These are phyloP conservation scores for Lacerta agilis DNA, from an alignment of 2,797 vertebrate species.

Conservation along the genomic window DNA sequence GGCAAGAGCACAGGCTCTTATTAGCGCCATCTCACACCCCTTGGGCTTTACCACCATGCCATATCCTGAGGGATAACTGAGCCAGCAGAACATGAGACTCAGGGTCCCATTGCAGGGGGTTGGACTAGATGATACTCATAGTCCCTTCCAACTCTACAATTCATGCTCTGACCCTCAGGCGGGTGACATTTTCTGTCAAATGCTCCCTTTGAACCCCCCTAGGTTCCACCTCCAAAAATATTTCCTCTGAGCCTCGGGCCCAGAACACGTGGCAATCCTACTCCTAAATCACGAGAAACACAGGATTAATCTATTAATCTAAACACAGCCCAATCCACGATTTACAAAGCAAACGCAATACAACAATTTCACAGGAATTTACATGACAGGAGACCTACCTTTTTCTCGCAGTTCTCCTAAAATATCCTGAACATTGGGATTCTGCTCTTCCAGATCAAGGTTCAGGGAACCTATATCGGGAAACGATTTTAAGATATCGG, in stretches of 20 bases:
- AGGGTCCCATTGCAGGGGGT: too few relatives aligned
- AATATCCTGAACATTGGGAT: conserved; percentile 97
- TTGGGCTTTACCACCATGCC: neutral
- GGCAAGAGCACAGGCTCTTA: neutral
- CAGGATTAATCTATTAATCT: neutral
- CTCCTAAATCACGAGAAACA: neutral
- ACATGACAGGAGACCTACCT: conserved; percentile 76
- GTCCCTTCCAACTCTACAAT: too few relatives aligned
- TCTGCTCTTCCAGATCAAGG: conserved; percentile 97
- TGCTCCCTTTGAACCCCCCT: neutral
- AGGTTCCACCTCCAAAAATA: neutral
- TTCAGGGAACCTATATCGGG: conserved; percentile 97
- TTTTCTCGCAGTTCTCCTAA: conserved; percentile 96
- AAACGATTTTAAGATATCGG: conserved; percentile 97
- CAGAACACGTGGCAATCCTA: neutral
- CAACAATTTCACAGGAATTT: neutral
- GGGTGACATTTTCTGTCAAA: neutral
- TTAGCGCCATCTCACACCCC: neutral
- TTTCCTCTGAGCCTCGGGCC: neutral
- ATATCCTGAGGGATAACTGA: too few relatives aligned
- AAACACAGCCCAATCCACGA: neutral
- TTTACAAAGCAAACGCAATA: neutral
- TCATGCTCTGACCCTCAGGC: neutral
- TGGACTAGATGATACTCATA: too few relatives aligned
- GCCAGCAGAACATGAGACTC: too few relatives aligned